These are phyloP conservation scores for Prionace glauca DNA, from an alignment of 2,797 vertebrate species.

Conservation along the genomic window DNA sequence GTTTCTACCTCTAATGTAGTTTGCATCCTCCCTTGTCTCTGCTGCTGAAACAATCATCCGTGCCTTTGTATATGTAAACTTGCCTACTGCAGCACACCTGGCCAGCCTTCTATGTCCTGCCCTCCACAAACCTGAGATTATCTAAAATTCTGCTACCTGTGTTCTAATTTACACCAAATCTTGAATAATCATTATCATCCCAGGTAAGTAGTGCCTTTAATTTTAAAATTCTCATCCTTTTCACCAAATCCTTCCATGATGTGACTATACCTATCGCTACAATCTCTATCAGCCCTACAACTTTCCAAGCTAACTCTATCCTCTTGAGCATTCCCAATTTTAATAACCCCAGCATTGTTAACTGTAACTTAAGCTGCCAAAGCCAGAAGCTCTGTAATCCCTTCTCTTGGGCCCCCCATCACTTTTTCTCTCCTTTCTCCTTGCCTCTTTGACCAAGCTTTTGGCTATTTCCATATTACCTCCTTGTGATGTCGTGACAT, in stretches of 20 bases:
- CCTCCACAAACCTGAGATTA: neutral
- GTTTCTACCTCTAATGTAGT: neutral
- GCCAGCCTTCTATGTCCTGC: neutral
- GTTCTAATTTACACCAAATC: neutral
- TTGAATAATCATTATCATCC: neutral
- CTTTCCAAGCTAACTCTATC: neutral
- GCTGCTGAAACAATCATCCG: neutral
- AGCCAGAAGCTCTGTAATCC: neutral
- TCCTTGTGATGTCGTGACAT: neutral
- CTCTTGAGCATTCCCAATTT: neutral
- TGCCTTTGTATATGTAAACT: neutral
- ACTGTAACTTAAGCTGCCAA: neutral
- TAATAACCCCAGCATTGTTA: neutral
- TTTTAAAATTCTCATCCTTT: neutral
- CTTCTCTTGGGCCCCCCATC: too few species aligned
- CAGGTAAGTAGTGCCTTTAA: neutral
- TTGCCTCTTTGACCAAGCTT: neutral
- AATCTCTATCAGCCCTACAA: too few species aligned
- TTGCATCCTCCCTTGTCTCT: neutral
- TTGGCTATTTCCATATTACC: neutral
- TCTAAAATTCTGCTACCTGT: neutral
- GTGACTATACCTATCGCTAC: too few species aligned
- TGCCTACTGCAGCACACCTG: neutral
- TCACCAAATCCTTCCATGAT: neutral
- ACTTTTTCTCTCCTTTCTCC: neutral